Evolutionary conservation across 2,113 vertebrate species (phyloP).

Genomic region (Elgaria multicarinata): DNA sequence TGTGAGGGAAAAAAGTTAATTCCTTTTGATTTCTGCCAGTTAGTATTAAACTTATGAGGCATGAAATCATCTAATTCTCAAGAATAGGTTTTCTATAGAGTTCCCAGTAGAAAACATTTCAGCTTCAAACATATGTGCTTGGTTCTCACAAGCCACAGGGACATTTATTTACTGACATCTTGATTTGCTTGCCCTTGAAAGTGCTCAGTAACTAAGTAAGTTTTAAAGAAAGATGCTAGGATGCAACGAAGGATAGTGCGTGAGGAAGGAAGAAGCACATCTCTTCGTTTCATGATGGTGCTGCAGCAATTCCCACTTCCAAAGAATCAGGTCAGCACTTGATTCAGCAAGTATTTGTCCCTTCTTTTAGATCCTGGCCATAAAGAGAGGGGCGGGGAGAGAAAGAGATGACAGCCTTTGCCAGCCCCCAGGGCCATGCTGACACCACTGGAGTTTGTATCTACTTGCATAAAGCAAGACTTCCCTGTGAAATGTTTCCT

Average conservation of each 20-base stretch:
- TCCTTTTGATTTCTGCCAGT: conserved; percentile 69
- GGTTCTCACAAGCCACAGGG: conserved; percentile 47
- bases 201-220: conserved; percentile 25
- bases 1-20: conserved; percentile 46
- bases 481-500: conserved; percentile 1
- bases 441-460: not conserved
- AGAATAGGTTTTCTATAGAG: conserved; percentile 53
- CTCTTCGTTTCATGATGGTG: not conserved
- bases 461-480: fast-evolving
- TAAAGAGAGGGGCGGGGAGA: not conserved
- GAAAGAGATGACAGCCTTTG: not conserved
- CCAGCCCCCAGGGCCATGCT: not conserved
- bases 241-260: not conserved
- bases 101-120: conserved; percentile 56
- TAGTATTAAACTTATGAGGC: conserved; percentile 68
- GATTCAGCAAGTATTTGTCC: not conserved
- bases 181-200: conserved; percentile 20
- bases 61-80: conserved; percentile 63
- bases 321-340: not conserved
- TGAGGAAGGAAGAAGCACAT: not conserved
- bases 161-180: conserved; percentile 43
- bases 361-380: not conserved
- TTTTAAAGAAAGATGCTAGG: not conserved
- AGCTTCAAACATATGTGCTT: conserved; percentile 38
- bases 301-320: not conserved